Conservation (phyloP, 30 jellyfish, hydroid and myxozoan species). For the Sanderia malayensis region DNA sequence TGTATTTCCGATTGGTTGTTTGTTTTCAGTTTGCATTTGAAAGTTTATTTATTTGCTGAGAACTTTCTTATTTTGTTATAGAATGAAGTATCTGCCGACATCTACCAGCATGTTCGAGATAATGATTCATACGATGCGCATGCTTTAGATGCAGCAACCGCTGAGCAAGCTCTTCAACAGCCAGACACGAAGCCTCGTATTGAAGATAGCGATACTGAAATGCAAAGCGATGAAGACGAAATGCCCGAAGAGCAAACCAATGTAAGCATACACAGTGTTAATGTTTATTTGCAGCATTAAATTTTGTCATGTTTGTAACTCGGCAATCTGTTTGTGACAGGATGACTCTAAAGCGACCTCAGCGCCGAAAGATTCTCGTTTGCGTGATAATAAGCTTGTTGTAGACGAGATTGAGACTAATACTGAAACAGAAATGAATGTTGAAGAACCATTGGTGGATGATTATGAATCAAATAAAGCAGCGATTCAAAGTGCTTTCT, state of each 20-base stretch:
- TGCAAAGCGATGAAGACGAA: constrained; percentile 35
- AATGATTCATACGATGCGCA: constrained; percentile 59
- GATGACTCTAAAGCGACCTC: neutral
- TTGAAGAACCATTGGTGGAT: constrained; percentile 28
- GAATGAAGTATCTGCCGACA: constrained; percentile 43
- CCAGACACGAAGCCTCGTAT: neutral
- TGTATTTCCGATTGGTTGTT: neutral
- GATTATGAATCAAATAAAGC: constrained; percentile 10
- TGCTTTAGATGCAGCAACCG: constrained; percentile 82
- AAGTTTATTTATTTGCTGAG: neutral
- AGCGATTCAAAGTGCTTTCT: constrained; percentile 35
- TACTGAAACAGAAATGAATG: neutral
- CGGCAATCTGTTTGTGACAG: neutral
- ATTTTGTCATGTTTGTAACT: too few species aligned
- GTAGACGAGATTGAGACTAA: neutral
- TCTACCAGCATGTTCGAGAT: constrained; percentile 63
- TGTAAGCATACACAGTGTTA: neutral
- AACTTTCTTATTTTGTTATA: neutral
- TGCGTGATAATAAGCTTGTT: neutral
- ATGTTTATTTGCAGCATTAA: too few species aligned
- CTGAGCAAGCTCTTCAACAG: constrained; percentile 52
- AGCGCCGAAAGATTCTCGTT: neutral
- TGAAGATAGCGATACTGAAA: constrained; percentile 40
- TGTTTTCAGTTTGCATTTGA: neutral
- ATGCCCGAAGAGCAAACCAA: constrained; percentile 5